Evolutionary conservation across 2,113 vertebrate genomes (phyloP), one percentile per base, ranked within the genome.

Genomic region (Stigmatopora nigra): DNA sequence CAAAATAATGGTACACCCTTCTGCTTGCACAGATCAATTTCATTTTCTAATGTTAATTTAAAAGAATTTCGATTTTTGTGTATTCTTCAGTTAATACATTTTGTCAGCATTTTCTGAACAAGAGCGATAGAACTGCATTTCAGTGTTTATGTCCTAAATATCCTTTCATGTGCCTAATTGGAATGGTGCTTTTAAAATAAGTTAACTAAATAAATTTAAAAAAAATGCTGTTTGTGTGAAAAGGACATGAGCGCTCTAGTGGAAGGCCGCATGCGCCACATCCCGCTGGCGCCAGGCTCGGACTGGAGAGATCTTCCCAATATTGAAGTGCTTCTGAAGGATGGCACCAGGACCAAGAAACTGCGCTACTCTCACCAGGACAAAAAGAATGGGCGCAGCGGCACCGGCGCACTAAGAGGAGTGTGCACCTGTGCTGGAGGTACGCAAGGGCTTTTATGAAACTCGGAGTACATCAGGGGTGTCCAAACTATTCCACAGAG

Each of bases 211-310:
- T 2, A 2, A n/a, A 16, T 1, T 13, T 19, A 31, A 14, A 13
- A 15, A 36, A 3, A 1, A 3, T 66, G 0, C 0, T 15, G 19
- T 51, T 13, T 56, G 0, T 10, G 4, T 65, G 53, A 1, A 15
- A 78, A 99, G 96, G 95, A 98, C 81, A 97, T 99, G 96, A 98
- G 94, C 0, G 92, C 95, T 0, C 67, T 99, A 83, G 96, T 99
- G 13, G 95, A 95, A 0, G 96, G 93, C 5, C 89, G 96, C 14
- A 99, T 99, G 96, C 88, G 96, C 13, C 93, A 98, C 88, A 93
- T 99, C 72, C 96, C 96, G 0, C 71, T 98, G 75, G 94, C 94
- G 0, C 96, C 96, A 0, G 95, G 96, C 57, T 99, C 96, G 0
- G 96, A 99, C 69, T 98, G 96, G 96, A 86, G 96, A 0, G 96